Base-by-base conservation (phyloP, 2,888 invertebrate genomes). In the Torymus texanus region DNA sequence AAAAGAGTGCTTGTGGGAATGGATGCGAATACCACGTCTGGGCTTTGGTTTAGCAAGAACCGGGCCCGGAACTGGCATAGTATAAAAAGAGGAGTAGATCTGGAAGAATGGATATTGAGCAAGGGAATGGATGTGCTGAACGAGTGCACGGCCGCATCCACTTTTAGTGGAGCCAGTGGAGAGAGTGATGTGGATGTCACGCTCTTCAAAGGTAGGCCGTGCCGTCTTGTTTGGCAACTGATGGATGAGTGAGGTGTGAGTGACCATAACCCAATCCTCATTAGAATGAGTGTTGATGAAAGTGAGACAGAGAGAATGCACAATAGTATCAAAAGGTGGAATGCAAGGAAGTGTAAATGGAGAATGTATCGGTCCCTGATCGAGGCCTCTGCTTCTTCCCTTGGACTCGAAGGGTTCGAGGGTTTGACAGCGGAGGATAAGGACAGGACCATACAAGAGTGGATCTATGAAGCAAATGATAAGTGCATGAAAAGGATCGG, bases 1-100 rank as follows among this genome's bases (percentile, higher is more conserved):
- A 75, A 58, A 13, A n/a, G 63, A n/a, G 41, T 83, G 4, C 1
- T 84, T 1, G n/a, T 83, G 0, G 82, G 83, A 0, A 81, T 84
- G 77, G 84, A 85, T 79, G 84, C 84, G 12, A 85, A 86, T 72
- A 84, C 84, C 0, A 65, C 82, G 2, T 84, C 84, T 0, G 81
- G 78, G 2, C 24, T 85, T n/a, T 85, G 85, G 84, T 77, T 75
- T 51, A 83, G 83, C 55, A 82, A 79, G 50, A 21, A 16, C 2
- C 13, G 1, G 41, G 29, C 5, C n/a, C n/a, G 56, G 58, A 29
- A 21, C 13, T n/a, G 65, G 51, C 16, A 50, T 5, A 5, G n/a
- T 10, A n/a, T 13, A 5, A 12, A n/a, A 11, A 10, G 56, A 2
- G 68, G 68, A 11, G 68, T 14, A 16, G 8, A 10, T 3, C n/a